Percentiles rank a stretch among this genome's conserved stretches.
Evolutionary conservation across 2,797 vertebrate species (phyloP).

Genomic region (Podargus strigoides): DNA sequence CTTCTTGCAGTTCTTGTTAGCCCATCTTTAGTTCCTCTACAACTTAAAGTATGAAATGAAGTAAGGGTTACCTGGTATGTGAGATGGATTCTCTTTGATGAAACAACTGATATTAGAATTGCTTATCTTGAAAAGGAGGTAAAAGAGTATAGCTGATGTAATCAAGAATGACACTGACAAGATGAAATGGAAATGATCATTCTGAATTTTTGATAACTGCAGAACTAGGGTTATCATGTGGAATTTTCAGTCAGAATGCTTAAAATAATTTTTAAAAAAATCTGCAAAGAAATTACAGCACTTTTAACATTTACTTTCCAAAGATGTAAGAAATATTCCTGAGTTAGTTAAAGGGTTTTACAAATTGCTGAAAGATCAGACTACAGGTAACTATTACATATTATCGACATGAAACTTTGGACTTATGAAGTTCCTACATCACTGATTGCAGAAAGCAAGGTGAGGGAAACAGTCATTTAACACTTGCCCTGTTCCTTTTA

Average conservation of each 20-base stretch:
- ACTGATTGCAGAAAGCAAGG: neutral
- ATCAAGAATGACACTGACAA: neutral
- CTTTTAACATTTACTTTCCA: neutral
- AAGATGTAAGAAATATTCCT: neutral
- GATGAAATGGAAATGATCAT: neutral
- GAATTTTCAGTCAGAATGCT: neutral
- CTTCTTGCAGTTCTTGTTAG: neutral
- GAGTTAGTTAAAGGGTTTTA: neutral
- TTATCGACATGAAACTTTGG: neutral
- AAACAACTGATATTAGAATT: neutral
- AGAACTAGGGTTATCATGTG: neutral
- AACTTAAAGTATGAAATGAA: neutral
- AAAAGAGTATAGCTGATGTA: neutral
- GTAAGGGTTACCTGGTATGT: neutral
- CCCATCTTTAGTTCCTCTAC: neutral
- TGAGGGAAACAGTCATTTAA: neutral
- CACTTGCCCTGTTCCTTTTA: neutral
- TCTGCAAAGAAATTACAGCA: neutral
- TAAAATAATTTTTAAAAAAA: neutral
- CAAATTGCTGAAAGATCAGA: neutral
- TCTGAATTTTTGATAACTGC: neutral
- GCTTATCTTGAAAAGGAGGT: neutral
- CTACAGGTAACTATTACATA: neutral
- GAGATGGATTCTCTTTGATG: neutral
- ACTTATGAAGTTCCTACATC: neutral